Evolutionary conservation across 2,113 vertebrate species (phyloP).

Genomic region (Delphinapterus leucas): DNA sequence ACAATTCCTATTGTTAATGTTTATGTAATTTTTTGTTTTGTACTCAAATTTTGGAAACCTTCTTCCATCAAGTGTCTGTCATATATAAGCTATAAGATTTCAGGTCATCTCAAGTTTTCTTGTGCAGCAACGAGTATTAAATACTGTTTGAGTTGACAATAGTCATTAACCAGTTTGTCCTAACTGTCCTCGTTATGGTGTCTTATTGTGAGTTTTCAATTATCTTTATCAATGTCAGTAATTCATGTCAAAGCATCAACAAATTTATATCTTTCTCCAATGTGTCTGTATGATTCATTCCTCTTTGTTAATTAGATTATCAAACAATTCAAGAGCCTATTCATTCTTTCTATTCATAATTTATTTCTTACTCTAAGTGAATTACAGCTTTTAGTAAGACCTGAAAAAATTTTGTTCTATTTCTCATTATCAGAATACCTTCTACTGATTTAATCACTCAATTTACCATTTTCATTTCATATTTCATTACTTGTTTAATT

Average conservation of each 20-base stretch:
- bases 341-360: conserved; percentile 43
- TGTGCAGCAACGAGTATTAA: conserved; percentile 10
- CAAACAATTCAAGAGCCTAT: conserved; percentile 21
- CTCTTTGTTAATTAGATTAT: conserved; percentile 54
- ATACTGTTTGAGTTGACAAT: conserved; percentile 11
- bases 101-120: conserved; percentile 16
- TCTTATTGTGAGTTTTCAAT: conserved; percentile 19
- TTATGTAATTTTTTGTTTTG: background rate
- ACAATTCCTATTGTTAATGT: conserved; percentile 5
- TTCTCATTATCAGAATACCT: conserved; percentile 24
- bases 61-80: background rate
- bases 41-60: background rate
- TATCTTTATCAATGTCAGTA: conserved; percentile 27
- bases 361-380: conserved; percentile 43
- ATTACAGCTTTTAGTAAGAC: background rate
- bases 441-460: conserved; percentile 19
- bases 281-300: conserved; percentile 30
- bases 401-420: background rate
- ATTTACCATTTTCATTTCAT: conserved; percentile 14
- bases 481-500: background rate
- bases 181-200: background rate
- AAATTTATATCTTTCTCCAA: conserved; percentile 35
- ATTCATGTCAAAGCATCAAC: conserved; percentile 25
- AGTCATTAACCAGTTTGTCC: conserved; percentile 22
- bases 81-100: background rate